Base-by-base conservation (phyloP, 2,888 invertebrate genomes). In the Adelognathus sp. region DNA sequence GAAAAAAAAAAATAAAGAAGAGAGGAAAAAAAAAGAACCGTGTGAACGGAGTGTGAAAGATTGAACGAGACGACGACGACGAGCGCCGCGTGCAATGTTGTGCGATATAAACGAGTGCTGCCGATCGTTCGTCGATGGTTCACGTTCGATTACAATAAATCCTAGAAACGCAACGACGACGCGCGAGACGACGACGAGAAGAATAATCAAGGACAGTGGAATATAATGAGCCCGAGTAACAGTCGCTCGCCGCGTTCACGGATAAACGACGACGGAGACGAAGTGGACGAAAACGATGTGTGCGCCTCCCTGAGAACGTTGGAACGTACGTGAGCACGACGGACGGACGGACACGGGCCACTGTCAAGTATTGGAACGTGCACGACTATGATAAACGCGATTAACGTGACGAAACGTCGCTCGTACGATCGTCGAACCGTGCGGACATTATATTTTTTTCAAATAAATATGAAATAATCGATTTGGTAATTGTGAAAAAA, bases 171-270 rank as follows among this genome's bases (percentile, higher is more conserved):
- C 39, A 9, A n/a, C 39, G 39, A 9, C 39, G 39, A n/a, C 39
- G 39, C 11, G 11, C 11, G 9, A 9, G 9, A 3, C 39, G 11
- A 9, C 9, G n/a, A n/a, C n/a, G n/a, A n/a, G 18, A 5, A 52
- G 64, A 52, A 66, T 78, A 44, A 31, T 63, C 71, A 46, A 61
- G 60, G 66, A 75, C 54, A n/a, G 75, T 39, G 46, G 31, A 7
- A 50, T 50, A 79, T 61, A 71, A 79, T 79, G 79, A 79, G 29
- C 75, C 61, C 66, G 75, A 71, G 66, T 71, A 63, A 36, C 56
- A 60, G 75, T 46, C 31, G 54, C 66, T 46, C 44, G n/a, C n/a
- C n/a, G 61, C 60, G 70, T 46, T 54, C 41, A 69, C 75, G 79
- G 60, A 46, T n/a, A n/a, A n/a, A n/a, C n/a, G n/a, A n/a, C n/a